Base-by-base conservation (phyloP, 2,888 invertebrate genomes). In the Julus scanicus region DNA sequence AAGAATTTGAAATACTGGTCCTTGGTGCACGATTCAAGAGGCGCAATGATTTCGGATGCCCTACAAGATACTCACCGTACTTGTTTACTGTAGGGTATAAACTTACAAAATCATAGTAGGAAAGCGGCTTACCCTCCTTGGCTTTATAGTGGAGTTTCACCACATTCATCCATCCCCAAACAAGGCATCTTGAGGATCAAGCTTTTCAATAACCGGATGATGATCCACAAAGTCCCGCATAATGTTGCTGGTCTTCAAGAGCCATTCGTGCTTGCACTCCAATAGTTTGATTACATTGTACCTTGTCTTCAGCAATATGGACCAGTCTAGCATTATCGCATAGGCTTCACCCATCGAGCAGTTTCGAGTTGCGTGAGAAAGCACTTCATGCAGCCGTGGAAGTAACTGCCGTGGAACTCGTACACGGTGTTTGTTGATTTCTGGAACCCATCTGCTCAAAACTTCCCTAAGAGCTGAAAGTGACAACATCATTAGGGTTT, bases 221-320 rank as follows among this genome's bases (percentile, higher is more conserved):
- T 83, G 13, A 15, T n/a, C 5, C 1, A 20, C 15, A 86, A 86
- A 86, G 8, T 9, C 17, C 17, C 9, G 29, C 88, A 90, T 63
- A 13, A 87, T 63, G 1, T 13, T 49, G 87, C 89, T 71, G 3
- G 49, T 57, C 53, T 90, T 89, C 3, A 90, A 29, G 86, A 90
- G 37, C 4, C 87, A 11, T 2, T 89, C 87, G 39, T 90, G 90
- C 6, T 90, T 89, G 49, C 90, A 90, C 85, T 90, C 91, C 91
- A 90, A 91, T 13, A 89, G 90, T 15, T 84, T 89, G 0, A 89
- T 84, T 20, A 90, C 29, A 1, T 0, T 29, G 29, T 29, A 29
- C 29, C 0, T 0, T 0, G 29, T 29, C 29, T 29, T 29, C 29
- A 29, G 29, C n/a, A n/a, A n/a, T n/a, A n/a, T n/a, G n/a, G n/a